Evolutionary conservation across 2,888 invertebrate genomes (phyloP).

Genomic region (Amiota minor): DNA sequence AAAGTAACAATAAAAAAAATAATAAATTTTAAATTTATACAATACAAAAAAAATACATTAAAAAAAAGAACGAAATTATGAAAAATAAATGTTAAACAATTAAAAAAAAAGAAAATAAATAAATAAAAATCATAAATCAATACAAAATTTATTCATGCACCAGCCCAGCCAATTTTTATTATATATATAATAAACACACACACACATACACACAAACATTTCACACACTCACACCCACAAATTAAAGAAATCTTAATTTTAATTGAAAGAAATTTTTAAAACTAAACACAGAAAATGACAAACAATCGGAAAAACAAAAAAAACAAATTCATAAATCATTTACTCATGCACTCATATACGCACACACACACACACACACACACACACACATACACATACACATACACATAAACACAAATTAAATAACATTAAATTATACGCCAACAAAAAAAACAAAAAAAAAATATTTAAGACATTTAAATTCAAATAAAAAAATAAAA

Average conservation of each 20-base stretch:
- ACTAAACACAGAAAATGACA: conserved; percentile 25
- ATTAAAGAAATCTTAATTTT: too few species aligned
- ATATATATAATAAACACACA: conserved; percentile 14
- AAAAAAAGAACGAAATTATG: too few species aligned
- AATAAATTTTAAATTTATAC: conserved; percentile 41
- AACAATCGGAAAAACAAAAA: neutral
- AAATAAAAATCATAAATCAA: conserved; percentile 20
- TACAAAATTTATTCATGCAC: neutral
- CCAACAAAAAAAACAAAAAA: conserved; percentile 30
- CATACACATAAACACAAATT: conserved; percentile 32
- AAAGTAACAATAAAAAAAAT: conserved; percentile 37
- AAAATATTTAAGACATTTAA: too few species aligned
- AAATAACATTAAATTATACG: conserved; percentile 33
- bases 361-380: conserved; percentile 27
- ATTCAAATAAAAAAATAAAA: neutral
- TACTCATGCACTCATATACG: neutral
- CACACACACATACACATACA: conserved; percentile 35
- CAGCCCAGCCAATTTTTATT: too few species aligned
- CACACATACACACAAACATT: too few species aligned
- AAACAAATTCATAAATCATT: neutral
- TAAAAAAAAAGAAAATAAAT: conserved; percentile 30
- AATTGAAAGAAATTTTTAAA: too few species aligned
- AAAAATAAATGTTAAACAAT: conserved; percentile 58
- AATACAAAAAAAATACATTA: conserved; percentile 46
- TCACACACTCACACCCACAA: too few species aligned